These are phyloP conservation scores for Ephestia elutella DNA, from an alignment of 1,140 invertebrate species.

Conservation along the genomic window DNA sequence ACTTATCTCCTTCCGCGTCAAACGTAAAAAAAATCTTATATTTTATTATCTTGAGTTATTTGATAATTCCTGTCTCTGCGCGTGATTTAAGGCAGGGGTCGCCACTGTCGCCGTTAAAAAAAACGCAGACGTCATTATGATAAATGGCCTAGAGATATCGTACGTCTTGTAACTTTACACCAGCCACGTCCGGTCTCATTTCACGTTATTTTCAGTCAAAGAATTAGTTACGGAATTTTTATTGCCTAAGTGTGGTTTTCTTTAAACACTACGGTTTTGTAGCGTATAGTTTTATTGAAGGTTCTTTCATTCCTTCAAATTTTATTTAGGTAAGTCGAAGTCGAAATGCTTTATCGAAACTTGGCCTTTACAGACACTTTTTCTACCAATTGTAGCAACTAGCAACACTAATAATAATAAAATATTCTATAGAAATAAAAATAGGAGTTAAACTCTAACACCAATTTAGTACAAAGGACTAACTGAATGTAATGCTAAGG, in stretches of 20 bases:
- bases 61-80: conserved; percentile 58
- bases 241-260: neutral
- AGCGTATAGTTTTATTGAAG: too few species aligned
- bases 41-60: conserved; percentile 64
- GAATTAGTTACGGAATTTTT: too few species aligned
- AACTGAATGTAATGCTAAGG: too few species aligned
- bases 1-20: conserved; percentile 5
- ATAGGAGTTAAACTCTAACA: too few species aligned
- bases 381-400: too few species aligned
- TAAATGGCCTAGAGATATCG: conserved; percentile 50
- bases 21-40: conserved; percentile 22
- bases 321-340: too few species aligned
- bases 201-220: conserved; percentile 1
- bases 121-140: conserved; percentile 53
- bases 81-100: conserved; percentile 57
- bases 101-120: conserved; percentile 45
- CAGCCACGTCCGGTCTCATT: conserved; percentile 15
- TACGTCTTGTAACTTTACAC: conserved; percentile 39
- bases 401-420: too few species aligned
- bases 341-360: too few species aligned
- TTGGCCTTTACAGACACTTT: too few species aligned
- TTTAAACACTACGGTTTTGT: neutral
- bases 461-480: too few species aligned
- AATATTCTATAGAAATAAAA: too few species aligned
- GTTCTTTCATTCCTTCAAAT: too few species aligned